Percentiles rank a stretch among this genome's conserved stretches.
phyloP scores from a whole-genome alignment of 2,888 invertebrate species.

The Vannuccia rotundouncinata region DNA sequence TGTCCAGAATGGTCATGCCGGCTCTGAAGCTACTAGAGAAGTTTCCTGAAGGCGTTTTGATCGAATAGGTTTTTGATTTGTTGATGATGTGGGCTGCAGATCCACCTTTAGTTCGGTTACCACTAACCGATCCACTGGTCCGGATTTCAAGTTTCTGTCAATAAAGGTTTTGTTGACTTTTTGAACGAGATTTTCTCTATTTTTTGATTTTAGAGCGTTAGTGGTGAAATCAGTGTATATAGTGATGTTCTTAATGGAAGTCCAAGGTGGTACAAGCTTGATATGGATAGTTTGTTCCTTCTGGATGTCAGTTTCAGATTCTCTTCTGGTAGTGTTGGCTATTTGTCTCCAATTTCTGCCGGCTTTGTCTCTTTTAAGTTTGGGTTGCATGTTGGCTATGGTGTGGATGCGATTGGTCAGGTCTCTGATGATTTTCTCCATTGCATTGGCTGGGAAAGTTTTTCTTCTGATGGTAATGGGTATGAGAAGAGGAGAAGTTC shows the following conservation, averaged over 20 bases:
- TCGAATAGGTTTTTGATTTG: no score
- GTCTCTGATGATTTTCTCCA: slow-evolving; percentile 43
- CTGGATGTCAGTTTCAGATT: neutral
- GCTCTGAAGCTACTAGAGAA: no score
- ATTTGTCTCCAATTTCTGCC: neutral
- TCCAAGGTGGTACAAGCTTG: neutral
- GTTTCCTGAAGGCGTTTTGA: no score
- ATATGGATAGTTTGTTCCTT: neutral
- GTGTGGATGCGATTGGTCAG: neutral
- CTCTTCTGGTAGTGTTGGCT: neutral
- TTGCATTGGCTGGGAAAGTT: neutral
- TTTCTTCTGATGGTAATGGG: neutral
- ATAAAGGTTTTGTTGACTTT: neutral
- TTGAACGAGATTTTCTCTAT: neutral
- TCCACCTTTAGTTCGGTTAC: neutral
- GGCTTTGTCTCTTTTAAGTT: neutral
- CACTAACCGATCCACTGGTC: neutral
- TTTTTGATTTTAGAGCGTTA: neutral
- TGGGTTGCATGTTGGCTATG: neutral
- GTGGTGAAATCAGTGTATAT: neutral
- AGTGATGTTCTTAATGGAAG: neutral
- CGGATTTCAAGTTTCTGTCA: neutral
- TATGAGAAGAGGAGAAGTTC: slow-evolving; percentile 57
- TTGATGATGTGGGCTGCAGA: neutral
- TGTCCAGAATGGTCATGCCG: no score